These are phyloP conservation scores for Ctenoplectra terminalis DNA, from an alignment of 1,140 invertebrate species.

Conservation along the genomic window DNA sequence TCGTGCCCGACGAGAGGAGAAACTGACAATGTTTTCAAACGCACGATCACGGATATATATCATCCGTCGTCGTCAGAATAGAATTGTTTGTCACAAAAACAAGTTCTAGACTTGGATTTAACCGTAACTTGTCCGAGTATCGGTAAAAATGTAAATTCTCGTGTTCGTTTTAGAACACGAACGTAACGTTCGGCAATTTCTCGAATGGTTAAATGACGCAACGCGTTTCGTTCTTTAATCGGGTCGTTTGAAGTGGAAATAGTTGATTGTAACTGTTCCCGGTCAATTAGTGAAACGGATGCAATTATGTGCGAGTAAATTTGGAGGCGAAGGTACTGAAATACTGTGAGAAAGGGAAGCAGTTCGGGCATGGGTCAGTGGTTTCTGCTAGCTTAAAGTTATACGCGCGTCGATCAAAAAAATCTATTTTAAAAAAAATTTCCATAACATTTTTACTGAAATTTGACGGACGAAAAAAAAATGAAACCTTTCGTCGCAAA, in stretches of 20 bases:
- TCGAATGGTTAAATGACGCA: background rate
- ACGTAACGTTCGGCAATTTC: background rate
- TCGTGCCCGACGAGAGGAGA: background rate
- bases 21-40: background rate
- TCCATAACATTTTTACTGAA: too few species aligned
- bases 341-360: background rate
- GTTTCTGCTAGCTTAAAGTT: background rate
- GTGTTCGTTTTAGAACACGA: background rate
- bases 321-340: background rate
- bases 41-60: background rate
- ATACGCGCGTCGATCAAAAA: background rate
- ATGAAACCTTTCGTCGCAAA: too few species aligned
- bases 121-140: background rate
- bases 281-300: background rate
- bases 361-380: background rate
- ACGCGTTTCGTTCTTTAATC: background rate
- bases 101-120: background rate
- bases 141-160: background rate
- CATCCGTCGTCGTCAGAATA: too few species aligned
- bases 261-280: background rate
- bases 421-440: too few species aligned
- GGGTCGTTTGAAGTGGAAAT: background rate
- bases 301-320: constrained; percentile 2
- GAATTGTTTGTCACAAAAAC: background rate
- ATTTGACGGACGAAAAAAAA: too few species aligned